Conservation (phyloP, 2,888 invertebrate genomes). For the Agrochola litura region DNA sequence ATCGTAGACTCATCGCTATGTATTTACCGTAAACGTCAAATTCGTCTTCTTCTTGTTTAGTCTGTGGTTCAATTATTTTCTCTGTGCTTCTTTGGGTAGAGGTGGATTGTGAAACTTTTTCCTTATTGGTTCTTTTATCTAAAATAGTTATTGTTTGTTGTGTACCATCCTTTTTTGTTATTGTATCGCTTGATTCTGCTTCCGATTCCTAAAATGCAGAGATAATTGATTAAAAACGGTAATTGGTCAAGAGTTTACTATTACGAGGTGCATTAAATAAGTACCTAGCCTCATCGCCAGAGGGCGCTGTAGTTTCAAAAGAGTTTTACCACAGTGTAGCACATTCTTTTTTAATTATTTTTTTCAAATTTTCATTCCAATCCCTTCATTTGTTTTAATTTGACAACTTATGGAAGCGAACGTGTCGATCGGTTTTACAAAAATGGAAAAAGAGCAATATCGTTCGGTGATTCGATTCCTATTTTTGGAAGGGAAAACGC, state of each 20-base stretch:
- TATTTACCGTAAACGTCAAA: slow-evolving; percentile 47
- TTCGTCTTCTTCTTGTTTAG: slow-evolving; percentile 29
- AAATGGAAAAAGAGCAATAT: too few relatives aligned
- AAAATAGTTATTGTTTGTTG: neutral
- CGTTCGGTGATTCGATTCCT: too few relatives aligned
- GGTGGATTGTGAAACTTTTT: neutral
- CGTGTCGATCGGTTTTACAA: too few relatives aligned
- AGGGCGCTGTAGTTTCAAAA: too few relatives aligned
- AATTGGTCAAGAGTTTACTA: neutral
- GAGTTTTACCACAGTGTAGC: too few relatives aligned
- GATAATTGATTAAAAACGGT: neutral
- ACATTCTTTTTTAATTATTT: too few relatives aligned
- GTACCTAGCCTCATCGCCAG: too few relatives aligned
- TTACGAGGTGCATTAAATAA: too few relatives aligned
- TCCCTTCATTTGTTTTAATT: too few relatives aligned
- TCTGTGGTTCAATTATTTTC: slow-evolving; percentile 9
- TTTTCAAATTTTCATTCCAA: too few relatives aligned
- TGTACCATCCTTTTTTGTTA: neutral
- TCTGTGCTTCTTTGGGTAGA: neutral
- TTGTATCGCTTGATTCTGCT: neutral
- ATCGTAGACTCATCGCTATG: slow-evolving; percentile 31
- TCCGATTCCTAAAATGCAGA: slow-evolving; percentile 18
- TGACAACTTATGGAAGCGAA: too few relatives aligned
- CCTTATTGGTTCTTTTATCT: neutral
- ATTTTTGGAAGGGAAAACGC: too few relatives aligned